Percentiles rank a stretch among this genome's conserved stretches.
Conservation (phyloP, 2,113 vertebrate species). For the Aix galericulata region DNA sequence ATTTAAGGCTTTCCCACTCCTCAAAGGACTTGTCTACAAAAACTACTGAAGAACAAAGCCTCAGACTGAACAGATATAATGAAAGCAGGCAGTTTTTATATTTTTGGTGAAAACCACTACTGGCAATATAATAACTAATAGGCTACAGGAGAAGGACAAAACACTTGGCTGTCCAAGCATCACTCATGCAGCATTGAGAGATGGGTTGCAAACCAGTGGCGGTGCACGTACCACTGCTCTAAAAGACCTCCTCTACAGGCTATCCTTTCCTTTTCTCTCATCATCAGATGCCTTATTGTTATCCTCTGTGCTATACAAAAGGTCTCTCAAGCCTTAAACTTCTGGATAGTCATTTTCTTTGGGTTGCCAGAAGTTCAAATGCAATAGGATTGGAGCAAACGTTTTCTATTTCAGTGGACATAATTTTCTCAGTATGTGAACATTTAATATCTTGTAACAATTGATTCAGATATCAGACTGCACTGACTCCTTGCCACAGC, state of each 20-base stretch:
- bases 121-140: neutral
- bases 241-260: neutral
- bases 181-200: accelerated
- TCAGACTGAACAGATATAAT: neutral
- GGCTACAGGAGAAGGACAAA: neutral
- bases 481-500: neutral
- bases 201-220: neutral
- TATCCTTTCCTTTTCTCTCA: neutral
- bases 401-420: neutral
- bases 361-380: neutral
- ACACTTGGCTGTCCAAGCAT: neutral
- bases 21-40: neutral
- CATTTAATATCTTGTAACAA: neutral
- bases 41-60: neutral
- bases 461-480: neutral
- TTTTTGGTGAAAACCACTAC: neutral
- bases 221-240: neutral
- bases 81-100: neutral
- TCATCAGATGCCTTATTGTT: neutral
- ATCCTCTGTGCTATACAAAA: neutral
- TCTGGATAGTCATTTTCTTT: neutral
- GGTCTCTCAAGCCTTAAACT: neutral
- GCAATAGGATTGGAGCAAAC: neutral
- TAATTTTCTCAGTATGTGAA: neutral
- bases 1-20: neutral